Percentiles rank a stretch among this genome's conserved stretches.
These are phyloP conservation scores for Pseudochaenichthys georgianus DNA, from an alignment of 2,797 vertebrate genomes.

Conservation along the genomic window DNA sequence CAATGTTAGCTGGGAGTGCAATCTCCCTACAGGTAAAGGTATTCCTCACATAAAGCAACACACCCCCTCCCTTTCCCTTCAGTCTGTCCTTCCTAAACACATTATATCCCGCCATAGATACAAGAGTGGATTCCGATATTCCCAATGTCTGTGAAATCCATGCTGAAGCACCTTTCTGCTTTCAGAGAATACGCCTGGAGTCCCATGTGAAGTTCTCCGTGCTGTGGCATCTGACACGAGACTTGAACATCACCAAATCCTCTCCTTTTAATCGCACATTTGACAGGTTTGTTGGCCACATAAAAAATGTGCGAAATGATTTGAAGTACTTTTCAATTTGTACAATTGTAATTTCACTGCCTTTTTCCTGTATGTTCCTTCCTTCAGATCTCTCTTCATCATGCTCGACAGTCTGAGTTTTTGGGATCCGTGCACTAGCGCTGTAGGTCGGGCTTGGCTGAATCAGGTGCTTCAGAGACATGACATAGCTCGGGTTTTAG, in stretches of 20 bases:
- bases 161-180: constrained; percentile 27
- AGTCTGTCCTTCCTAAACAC: no score
- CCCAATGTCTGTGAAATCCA: not conserved
- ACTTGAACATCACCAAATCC: constrained; percentile 96
- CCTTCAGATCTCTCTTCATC: constrained; percentile 94
- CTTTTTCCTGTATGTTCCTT: not conserved
- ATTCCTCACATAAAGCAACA: no score
- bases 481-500: constrained; percentile 97
- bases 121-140: no score
- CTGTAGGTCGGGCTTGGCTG: constrained; percentile 96
- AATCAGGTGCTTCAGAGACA: constrained; percentile 98
- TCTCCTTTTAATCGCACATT: constrained; percentile 97
- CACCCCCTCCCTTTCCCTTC: no score
- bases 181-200: constrained; percentile 94
- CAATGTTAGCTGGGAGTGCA: no score
- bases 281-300: constrained; percentile 89
- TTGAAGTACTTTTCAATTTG: not conserved
- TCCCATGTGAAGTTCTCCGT: constrained; percentile 97
- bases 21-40: no score
- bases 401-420: constrained; percentile 98
- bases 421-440: constrained; percentile 94
- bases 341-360: not conserved
- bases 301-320: not conserved
- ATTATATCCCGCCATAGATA: no score
- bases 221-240: constrained; percentile 97